Conservation (phyloP, 2,888 invertebrate genomes). For the Oscheius sp. region DNA sequence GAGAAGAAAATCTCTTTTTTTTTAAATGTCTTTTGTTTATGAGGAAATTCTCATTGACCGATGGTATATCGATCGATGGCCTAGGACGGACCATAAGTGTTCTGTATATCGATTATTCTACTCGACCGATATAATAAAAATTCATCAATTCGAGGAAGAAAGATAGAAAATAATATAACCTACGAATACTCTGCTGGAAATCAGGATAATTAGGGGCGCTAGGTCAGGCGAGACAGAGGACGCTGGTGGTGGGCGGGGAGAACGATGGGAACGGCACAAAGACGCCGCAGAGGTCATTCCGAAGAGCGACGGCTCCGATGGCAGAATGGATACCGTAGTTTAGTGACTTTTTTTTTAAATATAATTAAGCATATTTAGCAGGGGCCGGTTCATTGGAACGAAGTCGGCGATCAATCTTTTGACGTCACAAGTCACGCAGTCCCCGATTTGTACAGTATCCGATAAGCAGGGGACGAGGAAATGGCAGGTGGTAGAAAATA, state of each 20-base stretch:
- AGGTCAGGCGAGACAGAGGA: constrained; percentile 1
- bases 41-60: too few species aligned
- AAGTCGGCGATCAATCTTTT: constrained; percentile 21
- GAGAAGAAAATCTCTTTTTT: too few species aligned
- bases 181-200: neutral
- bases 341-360: neutral
- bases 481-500: neutral
- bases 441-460: neutral
- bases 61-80: too few species aligned
- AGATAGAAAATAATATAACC: neutral
- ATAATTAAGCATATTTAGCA: too few species aligned
- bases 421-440: constrained; percentile 11
- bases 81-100: too few species aligned
- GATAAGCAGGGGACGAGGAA: too few species aligned
- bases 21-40: too few species aligned
- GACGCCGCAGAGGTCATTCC: constrained; percentile 14
- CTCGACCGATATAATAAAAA: neutral
- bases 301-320: neutral
- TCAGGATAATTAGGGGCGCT: neutral
- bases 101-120: neutral
- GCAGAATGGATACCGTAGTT: neutral
- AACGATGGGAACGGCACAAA: constrained; percentile 16
- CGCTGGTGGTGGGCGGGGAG: constrained; percentile 2
- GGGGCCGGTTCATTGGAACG: constrained; percentile 9
- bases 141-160: neutral